Conservation (phyloP, 2,888 invertebrate genomes). For the Hydrotaea cyrtoneurina region DNA sequence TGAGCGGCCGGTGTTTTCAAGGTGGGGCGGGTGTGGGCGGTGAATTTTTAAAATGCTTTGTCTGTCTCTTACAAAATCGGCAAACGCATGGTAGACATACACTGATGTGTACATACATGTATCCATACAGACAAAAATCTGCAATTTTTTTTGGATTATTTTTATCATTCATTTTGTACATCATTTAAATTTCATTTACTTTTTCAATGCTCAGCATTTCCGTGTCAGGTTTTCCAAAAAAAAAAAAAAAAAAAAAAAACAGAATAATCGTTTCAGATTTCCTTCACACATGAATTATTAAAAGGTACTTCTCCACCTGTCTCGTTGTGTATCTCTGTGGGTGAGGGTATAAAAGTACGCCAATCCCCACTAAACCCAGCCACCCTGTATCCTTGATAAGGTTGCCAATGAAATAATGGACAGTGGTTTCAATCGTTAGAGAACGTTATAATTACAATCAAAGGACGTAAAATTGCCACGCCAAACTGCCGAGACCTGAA, state of each 20-base stretch:
- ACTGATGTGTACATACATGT: background rate
- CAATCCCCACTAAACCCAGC: background rate
- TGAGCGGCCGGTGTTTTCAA: too few relatives aligned
- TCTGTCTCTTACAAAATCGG: too few relatives aligned
- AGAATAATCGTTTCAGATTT: slow-evolving; percentile 4
- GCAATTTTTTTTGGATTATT: background rate
- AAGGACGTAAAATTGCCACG: too few relatives aligned
- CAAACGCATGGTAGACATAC: too few relatives aligned
- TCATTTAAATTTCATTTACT: slow-evolving; percentile 6
- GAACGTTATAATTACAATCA: too few relatives aligned
- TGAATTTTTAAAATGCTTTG: too few relatives aligned
- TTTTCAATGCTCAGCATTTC: background rate
- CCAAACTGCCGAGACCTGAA: too few relatives aligned
- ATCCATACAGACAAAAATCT: background rate
- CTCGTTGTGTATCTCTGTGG: background rate
- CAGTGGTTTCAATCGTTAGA: background rate
- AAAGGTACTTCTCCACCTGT: slow-evolving; percentile 16
- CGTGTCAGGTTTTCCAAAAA: background rate
- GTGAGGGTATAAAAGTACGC: background rate
- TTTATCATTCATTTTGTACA: slow-evolving; percentile 25
- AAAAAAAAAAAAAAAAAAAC: background rate
- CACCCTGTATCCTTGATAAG: background rate
- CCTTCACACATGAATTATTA: slow-evolving; percentile 32
- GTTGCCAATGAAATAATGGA: background rate
- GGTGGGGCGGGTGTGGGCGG: background rate